These are phyloP conservation scores for Phasia obesa DNA, from an alignment of 2,888 invertebrate species.

Conservation along the genomic window DNA sequence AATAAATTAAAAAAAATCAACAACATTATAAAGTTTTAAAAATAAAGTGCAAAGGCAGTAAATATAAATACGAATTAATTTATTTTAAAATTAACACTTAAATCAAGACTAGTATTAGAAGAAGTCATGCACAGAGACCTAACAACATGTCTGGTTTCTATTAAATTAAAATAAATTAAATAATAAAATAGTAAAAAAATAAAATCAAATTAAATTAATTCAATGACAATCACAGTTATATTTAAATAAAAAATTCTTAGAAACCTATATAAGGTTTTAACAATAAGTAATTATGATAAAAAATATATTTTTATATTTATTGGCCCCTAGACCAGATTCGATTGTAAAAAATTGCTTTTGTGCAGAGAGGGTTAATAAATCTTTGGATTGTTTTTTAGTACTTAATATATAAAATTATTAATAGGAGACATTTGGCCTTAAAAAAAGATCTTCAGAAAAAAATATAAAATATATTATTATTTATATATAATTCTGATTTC, in stretches of 20 bases:
- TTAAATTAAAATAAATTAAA: conserved; percentile 14
- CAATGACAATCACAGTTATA: conserved; percentile 68
- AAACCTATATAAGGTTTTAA: neutral
- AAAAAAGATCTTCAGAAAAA: no score
- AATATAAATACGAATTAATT: conserved; percentile 38
- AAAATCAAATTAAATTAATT: conserved; percentile 34
- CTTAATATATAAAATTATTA: conserved; percentile 22
- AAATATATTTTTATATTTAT: conserved; percentile 15
- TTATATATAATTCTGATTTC: no score
- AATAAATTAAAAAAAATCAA: conserved; percentile 33
- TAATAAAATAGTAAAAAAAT: conserved; percentile 11
- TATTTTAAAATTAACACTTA: neutral
- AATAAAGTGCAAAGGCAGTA: conserved; percentile 50
- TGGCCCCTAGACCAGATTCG: neutral
- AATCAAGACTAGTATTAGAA: conserved; percentile 35
- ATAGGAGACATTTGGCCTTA: no score
- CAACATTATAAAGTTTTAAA: conserved; percentile 32
- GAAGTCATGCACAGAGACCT: neutral
- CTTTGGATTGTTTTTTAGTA: conserved; percentile 54
- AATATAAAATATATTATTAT: no score
- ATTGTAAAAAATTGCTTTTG: conserved; percentile 22
- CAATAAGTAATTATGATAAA: conserved; percentile 13
- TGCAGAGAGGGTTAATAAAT: neutral
- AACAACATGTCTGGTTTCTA: neutral
- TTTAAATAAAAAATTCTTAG: conserved; percentile 35